These are phyloP conservation scores for Scophthalmus maximus DNA, from an alignment of 2,113 vertebrate genomes.

Conservation along the genomic window DNA sequence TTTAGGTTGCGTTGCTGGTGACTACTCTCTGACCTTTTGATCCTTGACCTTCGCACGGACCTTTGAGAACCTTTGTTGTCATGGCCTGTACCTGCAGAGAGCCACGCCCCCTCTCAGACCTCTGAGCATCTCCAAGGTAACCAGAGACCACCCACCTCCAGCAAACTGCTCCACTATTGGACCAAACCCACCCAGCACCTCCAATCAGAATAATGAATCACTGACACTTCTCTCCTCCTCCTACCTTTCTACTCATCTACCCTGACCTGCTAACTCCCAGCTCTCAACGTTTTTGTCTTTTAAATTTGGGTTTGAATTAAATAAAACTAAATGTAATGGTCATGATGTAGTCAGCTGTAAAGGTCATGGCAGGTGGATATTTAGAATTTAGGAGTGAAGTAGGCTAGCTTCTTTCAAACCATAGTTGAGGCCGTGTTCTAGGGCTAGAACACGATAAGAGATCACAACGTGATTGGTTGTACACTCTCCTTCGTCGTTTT, in stretches of 20 bases:
- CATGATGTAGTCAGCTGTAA: too few species aligned
- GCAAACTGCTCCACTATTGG: constrained; percentile 38
- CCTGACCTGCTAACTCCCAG: constrained; percentile 9
- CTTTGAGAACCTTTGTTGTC: constrained; percentile 44
- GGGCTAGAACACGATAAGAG: too few species aligned
- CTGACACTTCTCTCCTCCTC: not conserved
- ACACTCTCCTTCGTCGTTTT: too few species aligned
- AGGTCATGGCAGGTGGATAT: too few species aligned
- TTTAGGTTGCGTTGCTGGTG: constrained; percentile 58
- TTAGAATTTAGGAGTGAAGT: too few species aligned
- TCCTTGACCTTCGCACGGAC: constrained; percentile 69
- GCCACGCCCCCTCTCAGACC: constrained; percentile 2
- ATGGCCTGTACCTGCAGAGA: constrained; percentile 58
- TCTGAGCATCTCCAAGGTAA: constrained; percentile 45
- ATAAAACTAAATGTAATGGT: too few species aligned
- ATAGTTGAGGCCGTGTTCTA: too few species aligned
- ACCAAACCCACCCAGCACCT: constrained; percentile 45
- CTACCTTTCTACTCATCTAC: not conserved
- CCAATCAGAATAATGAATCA: constrained; percentile 33
- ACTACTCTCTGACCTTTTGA: constrained; percentile 74
- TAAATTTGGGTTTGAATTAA: too few species aligned
- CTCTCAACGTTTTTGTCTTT: too few species aligned
- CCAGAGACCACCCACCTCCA: constrained; percentile 17
- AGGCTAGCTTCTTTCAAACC: too few species aligned
- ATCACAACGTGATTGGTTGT: too few species aligned